A percentile compares a stretch with the other conserved stretches of the same genome.
These are phyloP conservation scores for Catamblyrhynchus diadema DNA, from an alignment of 2,797 vertebrate species.

Conservation along the genomic window DNA sequence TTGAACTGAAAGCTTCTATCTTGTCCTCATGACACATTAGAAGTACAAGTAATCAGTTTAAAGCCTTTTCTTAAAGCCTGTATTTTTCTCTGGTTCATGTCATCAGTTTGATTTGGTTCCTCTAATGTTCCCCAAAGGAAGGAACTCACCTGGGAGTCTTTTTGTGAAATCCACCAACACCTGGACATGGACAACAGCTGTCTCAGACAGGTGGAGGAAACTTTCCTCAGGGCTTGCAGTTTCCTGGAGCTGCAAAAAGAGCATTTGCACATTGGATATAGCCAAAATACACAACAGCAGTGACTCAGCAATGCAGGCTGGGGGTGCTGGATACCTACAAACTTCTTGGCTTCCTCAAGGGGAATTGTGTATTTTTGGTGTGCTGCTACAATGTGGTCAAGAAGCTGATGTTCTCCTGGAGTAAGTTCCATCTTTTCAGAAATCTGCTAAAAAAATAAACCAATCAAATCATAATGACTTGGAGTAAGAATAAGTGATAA, in stretches of 20 bases:
- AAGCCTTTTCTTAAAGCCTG: neutral
- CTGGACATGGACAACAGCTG: constrained; percentile 79
- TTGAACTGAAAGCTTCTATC: neutral
- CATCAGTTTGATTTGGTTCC: neutral
- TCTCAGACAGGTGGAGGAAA: constrained; percentile 74
- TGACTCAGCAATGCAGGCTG: neutral
- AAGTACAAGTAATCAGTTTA: neutral
- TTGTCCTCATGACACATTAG: neutral
- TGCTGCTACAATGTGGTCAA: constrained; percentile 87
- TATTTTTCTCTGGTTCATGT: neutral
- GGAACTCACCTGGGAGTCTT: constrained; percentile 84
- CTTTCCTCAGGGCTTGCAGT: constrained; percentile 76
- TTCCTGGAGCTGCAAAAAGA: constrained; percentile 76
- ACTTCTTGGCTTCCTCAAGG: constrained; percentile 75
- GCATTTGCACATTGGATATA: neutral
- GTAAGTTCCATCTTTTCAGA: constrained; percentile 77
- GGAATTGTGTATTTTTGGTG: constrained; percentile 83
- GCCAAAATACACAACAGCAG: neutral
- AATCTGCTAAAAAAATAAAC: constrained; percentile 37
- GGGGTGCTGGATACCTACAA: constrained; percentile 76
- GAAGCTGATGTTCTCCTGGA: constrained; percentile 83
- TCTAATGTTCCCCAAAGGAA: neutral
- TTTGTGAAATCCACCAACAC: constrained; percentile 88
- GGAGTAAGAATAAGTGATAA: neutral
- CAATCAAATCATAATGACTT: neutral